Evolutionary conservation across 2,888 invertebrate genomes (phyloP).

Genomic region (Alcis repandata): DNA sequence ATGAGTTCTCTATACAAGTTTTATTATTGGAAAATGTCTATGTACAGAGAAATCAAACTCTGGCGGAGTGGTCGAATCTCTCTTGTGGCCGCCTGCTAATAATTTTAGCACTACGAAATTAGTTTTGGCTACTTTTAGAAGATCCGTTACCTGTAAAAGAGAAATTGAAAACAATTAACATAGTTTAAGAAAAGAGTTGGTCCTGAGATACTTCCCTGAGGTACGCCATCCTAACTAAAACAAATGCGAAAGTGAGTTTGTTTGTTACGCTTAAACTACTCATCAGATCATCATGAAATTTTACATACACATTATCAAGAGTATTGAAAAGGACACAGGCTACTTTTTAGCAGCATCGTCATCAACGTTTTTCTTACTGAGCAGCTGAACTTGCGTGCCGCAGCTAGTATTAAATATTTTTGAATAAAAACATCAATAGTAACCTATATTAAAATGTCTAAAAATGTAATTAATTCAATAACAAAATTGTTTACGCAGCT

Average conservation of each 20-base stretch:
- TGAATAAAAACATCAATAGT: too few species aligned
- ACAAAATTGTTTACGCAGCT: too few species aligned
- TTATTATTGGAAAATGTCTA: constrained; percentile 96
- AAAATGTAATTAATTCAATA: background rate
- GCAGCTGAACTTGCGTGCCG: too few species aligned
- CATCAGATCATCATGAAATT: too few species aligned
- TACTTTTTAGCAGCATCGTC: too few species aligned
- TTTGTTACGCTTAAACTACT: too few species aligned
- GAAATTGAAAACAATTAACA: constrained; percentile 1
- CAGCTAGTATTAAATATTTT: too few species aligned
- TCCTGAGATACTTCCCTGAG: background rate
- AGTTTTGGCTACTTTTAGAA: constrained; percentile 96
- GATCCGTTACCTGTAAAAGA: constrained; percentile 89
- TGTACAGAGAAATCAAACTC: constrained; percentile 97
- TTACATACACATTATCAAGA: too few species aligned
- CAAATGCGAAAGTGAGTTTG: too few species aligned
- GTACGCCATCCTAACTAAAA: background rate
- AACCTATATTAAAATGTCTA: too few species aligned
- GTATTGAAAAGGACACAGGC: too few species aligned
- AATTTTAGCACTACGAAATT: constrained; percentile 98
- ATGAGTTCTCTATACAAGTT: constrained; percentile 76
- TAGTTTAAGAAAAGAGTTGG: background rate
- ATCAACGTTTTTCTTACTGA: too few species aligned
- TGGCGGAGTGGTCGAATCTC: constrained; percentile 93
- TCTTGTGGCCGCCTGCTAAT: constrained; percentile 96